phyloP scores from a whole-genome alignment of 2,113 vertebrate genomes.

The Lipophrys pholis region DNA sequence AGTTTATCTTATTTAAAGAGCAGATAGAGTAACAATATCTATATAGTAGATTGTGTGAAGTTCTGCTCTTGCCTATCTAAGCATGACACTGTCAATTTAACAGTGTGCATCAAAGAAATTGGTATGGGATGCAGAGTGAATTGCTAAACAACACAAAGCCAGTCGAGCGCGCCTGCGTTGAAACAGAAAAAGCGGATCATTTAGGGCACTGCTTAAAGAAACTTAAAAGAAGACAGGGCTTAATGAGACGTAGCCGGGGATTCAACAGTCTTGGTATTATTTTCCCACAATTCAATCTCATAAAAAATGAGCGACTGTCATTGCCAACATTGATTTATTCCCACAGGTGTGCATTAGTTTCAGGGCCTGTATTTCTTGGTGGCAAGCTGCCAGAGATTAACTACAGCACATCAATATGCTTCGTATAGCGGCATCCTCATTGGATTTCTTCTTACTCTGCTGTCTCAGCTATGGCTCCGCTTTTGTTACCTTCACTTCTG shows the following conservation, averaged over 20 bases:
- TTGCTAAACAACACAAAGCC: slow-evolving; percentile 18
- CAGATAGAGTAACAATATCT: neutral
- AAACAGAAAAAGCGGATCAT: slow-evolving; percentile 24
- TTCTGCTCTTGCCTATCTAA: slow-evolving; percentile 5
- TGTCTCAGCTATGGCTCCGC: slow-evolving; percentile 46
- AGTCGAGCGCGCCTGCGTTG: slow-evolving; percentile 10
- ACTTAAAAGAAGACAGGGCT: slow-evolving; percentile 22
- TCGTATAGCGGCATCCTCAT: slow-evolving; percentile 53
- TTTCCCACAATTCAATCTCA: slow-evolving; percentile 42
- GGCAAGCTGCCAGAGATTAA: slow-evolving; percentile 67
- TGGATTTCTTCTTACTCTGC: slow-evolving; percentile 48
- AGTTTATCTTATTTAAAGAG: neutral
- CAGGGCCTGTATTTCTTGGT: slow-evolving; percentile 41
- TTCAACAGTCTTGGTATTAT: slow-evolving; percentile 29
- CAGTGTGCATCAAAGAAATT: slow-evolving; percentile 12
- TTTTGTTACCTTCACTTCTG: slow-evolving; percentile 45
- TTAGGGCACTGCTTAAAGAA: slow-evolving; percentile 17
- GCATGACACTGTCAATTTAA: slow-evolving; percentile 18
- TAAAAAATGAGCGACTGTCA: slow-evolving; percentile 54
- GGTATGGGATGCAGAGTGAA: slow-evolving; percentile 1
- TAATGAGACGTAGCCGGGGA: slow-evolving; percentile 49
- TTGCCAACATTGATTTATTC: slow-evolving; percentile 63
- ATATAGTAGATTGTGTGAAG: slow-evolving; percentile 6
- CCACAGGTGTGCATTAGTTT: slow-evolving; percentile 68
- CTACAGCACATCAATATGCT: slow-evolving; percentile 65